Evolutionary conservation across 2,113 vertebrate species (phyloP), one percentile per base, ranked within the genome.

Genomic region (Phocoena sinus): DNA sequence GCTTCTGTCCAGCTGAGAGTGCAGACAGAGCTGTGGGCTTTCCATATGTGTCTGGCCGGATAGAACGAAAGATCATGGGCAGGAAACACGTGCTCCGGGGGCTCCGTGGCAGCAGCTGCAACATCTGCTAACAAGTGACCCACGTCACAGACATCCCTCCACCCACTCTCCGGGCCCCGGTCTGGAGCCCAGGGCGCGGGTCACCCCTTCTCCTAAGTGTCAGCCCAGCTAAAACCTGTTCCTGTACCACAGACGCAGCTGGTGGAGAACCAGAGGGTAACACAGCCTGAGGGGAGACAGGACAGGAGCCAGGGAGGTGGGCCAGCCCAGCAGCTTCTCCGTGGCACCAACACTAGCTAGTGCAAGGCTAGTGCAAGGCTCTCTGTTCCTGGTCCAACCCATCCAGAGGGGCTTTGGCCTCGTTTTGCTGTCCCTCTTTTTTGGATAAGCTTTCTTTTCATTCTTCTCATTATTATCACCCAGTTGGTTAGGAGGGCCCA

Each of bases 181-280:
- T n/a, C 50, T 25, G 2, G 9, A 83, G 67, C 41, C 26, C 23
- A 28, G 6, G 53, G 33, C 0, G 0, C 0, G 11, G 20, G 18
- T n/a, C 20, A 38, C 3, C 38, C 36, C 4, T 65, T 80, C 25
- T 53, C 38, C 70, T 23, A 41, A 89, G 20, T 18, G 9, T 62
- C 53, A 88, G 73, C 67, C 11, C 67, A 12, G 80, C 60, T 70
- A 44, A 23, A 23, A 47, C 5, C 79, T 15, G 17, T 4, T 71
- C 15, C 47, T 18, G 17, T 26, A 9, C 38, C 17, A 6, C 14
- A 25, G 53, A 18, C 8, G 2, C 33, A 58, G 71, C 23, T 14
- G 1, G 44, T 25, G 53, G 18, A 63, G 67, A n/a, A 53, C 5
- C 58, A 58, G 25, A 71, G 12, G 31, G 33, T 12, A 56, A 7